Percentiles rank a stretch among this genome's conserved stretches.
phyloP scores from a whole-genome alignment of 2,888 invertebrate species.

The Liodrosophila aerea region DNA sequence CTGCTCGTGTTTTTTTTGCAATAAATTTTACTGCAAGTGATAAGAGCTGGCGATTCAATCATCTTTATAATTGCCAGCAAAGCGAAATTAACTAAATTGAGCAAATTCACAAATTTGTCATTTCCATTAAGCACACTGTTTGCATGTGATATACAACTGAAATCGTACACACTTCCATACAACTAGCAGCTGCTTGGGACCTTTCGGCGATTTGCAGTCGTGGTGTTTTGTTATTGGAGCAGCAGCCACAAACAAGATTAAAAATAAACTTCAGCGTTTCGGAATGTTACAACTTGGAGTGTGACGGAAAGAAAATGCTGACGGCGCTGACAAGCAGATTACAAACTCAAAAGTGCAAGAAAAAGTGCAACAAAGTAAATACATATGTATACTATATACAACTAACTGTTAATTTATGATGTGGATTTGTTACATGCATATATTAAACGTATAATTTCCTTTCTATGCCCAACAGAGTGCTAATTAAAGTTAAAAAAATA shows the following conservation, averaged over 20 bases:
- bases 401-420: constrained; percentile 16
- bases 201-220: constrained; percentile 62
- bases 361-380: constrained; percentile 40
- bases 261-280: constrained; percentile 53
- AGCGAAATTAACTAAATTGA: constrained; percentile 7
- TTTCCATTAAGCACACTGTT: constrained; percentile 13
- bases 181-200: constrained; percentile 19
- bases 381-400: constrained; percentile 3
- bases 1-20: constrained; percentile 46
- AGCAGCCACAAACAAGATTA: constrained; percentile 60
- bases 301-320: constrained; percentile 38
- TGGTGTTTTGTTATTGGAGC: constrained; percentile 73
- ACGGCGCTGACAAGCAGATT: constrained; percentile 19
- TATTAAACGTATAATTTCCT: constrained; percentile 10
- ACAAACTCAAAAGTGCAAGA: constrained; percentile 39
- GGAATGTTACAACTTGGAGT: constrained; percentile 39
- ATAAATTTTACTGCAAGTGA: constrained; percentile 43
- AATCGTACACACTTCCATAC: constrained; percentile 6
- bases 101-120: constrained; percentile 8
- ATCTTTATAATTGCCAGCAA: constrained; percentile 37
- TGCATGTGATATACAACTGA: no score
- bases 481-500: constrained; percentile 47
- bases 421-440: constrained; percentile 1
- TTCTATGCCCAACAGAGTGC: constrained; percentile 24
- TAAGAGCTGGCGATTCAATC: constrained; percentile 38